Evolutionary conservation across 35 echinoderm and acorn worm species (phyloP).

Genomic region (Anneissia japonica): DNA sequence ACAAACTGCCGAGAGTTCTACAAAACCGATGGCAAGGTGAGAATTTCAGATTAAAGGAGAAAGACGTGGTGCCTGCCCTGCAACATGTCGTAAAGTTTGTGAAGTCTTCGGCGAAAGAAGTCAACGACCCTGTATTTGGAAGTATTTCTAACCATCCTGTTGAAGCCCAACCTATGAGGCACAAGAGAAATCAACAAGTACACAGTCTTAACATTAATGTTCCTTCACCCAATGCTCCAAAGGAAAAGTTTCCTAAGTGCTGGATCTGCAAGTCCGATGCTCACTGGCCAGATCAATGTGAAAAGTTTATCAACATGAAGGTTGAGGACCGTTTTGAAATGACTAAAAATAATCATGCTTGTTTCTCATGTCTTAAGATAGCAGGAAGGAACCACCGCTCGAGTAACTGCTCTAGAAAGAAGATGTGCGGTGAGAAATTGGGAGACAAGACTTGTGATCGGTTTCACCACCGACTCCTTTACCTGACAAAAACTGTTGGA

Average conservation of each 20-base stretch:
- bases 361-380: conserved; percentile 25
- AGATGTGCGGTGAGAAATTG: conserved; percentile 5
- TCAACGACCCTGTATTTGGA: conserved; percentile 35
- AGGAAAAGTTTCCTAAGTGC: not conserved
- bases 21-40: conserved; percentile 17
- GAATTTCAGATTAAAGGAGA: not conserved
- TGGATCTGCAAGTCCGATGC: not conserved
- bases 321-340: not conserved
- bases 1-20: not conserved
- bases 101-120: conserved; percentile 6
- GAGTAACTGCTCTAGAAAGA: not conserved
- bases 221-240: not conserved
- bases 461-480: conserved; percentile 11
- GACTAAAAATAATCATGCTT: conserved; percentile 12
- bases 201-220: not conserved
- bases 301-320: not conserved
- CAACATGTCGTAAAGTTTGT: conserved; percentile 9
- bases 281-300: not conserved
- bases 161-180: not conserved
- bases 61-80: not conserved
- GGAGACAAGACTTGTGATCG: not conserved
- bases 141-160: not conserved
- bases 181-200: not conserved
- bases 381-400: conserved; percentile 5
- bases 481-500: not conserved